Evolutionary conservation across 2,888 invertebrate genomes (phyloP), one percentile per base, ranked within the genome.

Genomic region (Tortrix viridana): DNA sequence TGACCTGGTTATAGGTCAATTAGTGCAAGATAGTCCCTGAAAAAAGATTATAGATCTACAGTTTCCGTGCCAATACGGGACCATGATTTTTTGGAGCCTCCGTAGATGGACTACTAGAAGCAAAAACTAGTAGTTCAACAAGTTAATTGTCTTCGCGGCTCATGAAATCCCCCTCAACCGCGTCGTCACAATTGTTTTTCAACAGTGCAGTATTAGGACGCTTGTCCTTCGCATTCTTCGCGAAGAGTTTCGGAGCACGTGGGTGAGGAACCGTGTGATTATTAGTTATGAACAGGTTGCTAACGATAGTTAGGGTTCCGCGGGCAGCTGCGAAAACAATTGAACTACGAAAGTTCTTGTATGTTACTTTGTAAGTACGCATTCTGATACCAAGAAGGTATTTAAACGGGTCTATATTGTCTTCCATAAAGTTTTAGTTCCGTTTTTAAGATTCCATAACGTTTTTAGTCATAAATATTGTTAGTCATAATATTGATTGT

Each of bases 231-330:
- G 44, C 61, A 61, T 61, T 61, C 61, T 50, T 12, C 19, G 12
- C 56, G 44, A 18, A 49, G 19, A 18, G 44, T 53, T 53, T 41
- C n/a, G 44, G 37, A 54, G 49, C 62, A 38, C 61, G 55, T 50
- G 60, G 53, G 60, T 41, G 48, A 20, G 16, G 37, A 46, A 55
- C 55, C 53, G 54, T 37, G 61, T 49, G 49, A 56, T 55, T 54
- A 44, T 50, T 62, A 56, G 56, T 46, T 50, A 18, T 60, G 56
- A 62, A 50, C 62, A 57, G 62, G 62, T 62, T 62, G 56, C 50
- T 57, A 46, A 38, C 44, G 44, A 22, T 32, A 26, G 43, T 49
- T 50, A 18, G 52, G 19, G 62, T 41, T 57, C 50, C 16, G 50
- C 5, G 32, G 37, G 32, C 12, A 22, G 9, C 43, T 41, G 43